Conservation (phyloP, 2,113 vertebrate species). For the Antennarius striatus region DNA sequence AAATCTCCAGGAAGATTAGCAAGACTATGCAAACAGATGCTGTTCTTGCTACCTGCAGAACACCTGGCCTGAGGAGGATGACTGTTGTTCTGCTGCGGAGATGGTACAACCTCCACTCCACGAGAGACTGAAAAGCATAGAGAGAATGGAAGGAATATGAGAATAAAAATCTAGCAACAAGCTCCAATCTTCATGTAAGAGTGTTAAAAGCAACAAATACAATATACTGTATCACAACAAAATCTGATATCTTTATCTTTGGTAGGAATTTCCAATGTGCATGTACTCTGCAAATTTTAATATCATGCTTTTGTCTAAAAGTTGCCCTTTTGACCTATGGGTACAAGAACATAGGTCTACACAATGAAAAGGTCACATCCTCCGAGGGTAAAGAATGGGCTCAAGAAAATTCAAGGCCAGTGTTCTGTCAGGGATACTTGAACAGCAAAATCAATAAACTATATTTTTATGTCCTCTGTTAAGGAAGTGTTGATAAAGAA, state of each 20-base stretch:
- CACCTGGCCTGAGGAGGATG: slow-evolving; percentile 36
- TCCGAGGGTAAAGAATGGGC: not conserved
- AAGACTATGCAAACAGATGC: not conserved
- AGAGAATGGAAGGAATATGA: not conserved
- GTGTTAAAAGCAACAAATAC: too few species aligned
- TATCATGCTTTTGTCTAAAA: not conserved
- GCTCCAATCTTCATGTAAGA: too few species aligned
- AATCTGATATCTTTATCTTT: not conserved
- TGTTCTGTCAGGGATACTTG: too few species aligned
- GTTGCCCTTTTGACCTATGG: not conserved
- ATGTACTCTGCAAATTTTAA: not conserved
- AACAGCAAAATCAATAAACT: not conserved
- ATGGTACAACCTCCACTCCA: slow-evolving; percentile 19
- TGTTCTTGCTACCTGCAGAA: slow-evolving; percentile 70
- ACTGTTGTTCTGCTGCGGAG: slow-evolving; percentile 5
- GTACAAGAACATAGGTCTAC: not conserved
- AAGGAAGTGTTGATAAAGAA: not conserved
- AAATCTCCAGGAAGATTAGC: not conserved
- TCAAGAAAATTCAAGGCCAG: not conserved
- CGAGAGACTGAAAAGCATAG: slow-evolving; percentile 30
- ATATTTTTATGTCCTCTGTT: not conserved
- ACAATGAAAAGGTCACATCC: not conserved
- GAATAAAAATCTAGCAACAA: not conserved
- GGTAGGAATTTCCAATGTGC: not conserved
- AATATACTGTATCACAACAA: too few species aligned